A percentile compares a stretch with the other conserved stretches of the same genome.
Conservation (phyloP, 2,113 vertebrate species). For the Microtus pennsylvanicus region DNA sequence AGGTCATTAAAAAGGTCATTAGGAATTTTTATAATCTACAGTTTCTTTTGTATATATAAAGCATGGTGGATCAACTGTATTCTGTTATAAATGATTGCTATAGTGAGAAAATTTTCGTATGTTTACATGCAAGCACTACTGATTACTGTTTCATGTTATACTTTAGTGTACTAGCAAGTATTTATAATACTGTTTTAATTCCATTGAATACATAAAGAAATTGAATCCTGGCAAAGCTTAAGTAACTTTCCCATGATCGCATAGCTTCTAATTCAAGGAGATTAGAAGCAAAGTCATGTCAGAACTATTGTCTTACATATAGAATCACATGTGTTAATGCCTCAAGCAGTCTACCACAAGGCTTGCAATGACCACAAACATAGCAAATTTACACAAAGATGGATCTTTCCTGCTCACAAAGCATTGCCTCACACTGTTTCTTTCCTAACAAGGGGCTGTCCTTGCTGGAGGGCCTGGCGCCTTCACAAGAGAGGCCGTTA, state of each 20-base stretch:
- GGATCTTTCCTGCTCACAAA: neutral
- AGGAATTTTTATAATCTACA: neutral
- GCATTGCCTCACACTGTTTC: slow-evolving; percentile 37
- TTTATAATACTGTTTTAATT: neutral
- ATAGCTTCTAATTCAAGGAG: neutral
- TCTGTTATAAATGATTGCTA: neutral
- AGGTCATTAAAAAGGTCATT: neutral
- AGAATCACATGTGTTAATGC: neutral
- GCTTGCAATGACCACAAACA: neutral
- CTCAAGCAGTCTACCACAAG: neutral
- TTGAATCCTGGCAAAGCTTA: neutral
- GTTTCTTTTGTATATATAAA: neutral
- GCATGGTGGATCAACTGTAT: neutral
- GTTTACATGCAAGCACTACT: neutral
- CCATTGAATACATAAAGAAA: slow-evolving; percentile 5
- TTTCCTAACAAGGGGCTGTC: slow-evolving; percentile 23
- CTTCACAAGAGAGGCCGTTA: slow-evolving; percentile 61
- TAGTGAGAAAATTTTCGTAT: neutral
- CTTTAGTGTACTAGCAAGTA: neutral
- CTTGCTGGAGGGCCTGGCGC: slow-evolving; percentile 57
- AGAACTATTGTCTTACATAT: neutral
- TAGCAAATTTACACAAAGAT: neutral
- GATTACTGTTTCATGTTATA: neutral
- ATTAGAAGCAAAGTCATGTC: neutral
- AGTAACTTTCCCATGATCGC: neutral